These are phyloP conservation scores for Saguinus oedipus DNA, from an alignment of 2,797 vertebrate species.

Conservation along the genomic window DNA sequence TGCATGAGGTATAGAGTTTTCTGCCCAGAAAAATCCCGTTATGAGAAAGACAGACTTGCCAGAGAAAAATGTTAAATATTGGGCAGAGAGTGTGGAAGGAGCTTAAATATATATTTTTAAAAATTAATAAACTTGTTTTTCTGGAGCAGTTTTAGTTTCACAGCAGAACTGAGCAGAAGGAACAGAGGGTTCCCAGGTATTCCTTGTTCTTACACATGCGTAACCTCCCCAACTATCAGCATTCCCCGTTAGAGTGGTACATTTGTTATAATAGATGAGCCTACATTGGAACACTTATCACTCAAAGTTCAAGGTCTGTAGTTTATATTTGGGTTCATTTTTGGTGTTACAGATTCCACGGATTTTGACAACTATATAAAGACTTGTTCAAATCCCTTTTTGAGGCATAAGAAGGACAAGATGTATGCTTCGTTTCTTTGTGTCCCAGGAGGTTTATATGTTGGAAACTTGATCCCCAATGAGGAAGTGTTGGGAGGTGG, in stretches of 20 bases:
- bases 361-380: background rate
- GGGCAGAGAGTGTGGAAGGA: background rate
- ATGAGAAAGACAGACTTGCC: background rate
- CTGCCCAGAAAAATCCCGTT: background rate
- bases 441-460: background rate
- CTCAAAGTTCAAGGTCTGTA: background rate
- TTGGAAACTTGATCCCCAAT: background rate
- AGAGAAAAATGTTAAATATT: conserved; percentile 12
- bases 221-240: too few relatives aligned
- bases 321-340: background rate
- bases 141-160: background rate
- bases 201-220: fast-evolving
- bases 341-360: background rate
- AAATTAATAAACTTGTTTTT: background rate
- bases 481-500: background rate
- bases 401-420: background rate
- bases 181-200: background rate
- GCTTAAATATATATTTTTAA: background rate
- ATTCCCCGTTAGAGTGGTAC: background rate
- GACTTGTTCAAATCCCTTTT: background rate
- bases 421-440: background rate
- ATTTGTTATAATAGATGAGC: background rate
- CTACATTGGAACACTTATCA: background rate
- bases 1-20: conserved; percentile 6
- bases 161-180: background rate